A percentile compares a stretch with the other conserved stretches of the same genome.
These are phyloP conservation scores for Holcopasites calliopsidis DNA, from an alignment of 1,140 invertebrate genomes.

Conservation along the genomic window DNA sequence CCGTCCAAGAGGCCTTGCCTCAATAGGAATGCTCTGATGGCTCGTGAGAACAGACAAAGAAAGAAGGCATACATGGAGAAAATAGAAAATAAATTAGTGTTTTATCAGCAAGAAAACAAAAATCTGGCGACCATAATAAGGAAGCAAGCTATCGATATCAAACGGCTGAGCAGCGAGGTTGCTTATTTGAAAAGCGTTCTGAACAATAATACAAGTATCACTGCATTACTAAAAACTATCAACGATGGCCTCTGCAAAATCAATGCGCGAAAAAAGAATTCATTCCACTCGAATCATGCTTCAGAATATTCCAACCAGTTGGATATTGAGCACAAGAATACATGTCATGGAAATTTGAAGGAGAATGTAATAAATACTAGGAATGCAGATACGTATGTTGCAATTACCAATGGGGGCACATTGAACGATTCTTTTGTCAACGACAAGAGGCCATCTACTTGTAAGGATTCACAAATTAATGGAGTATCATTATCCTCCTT, in stretches of 20 bases:
- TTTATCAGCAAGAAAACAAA: slow-evolving; percentile 77
- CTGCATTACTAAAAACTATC: slow-evolving; percentile 76
- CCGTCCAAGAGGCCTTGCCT: slow-evolving; percentile 73
- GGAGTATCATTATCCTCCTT: background rate
- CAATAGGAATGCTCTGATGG: slow-evolving; percentile 81
- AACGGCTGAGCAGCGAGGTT: slow-evolving; percentile 78
- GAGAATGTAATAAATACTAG: background rate
- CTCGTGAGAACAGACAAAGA: slow-evolving; percentile 81
- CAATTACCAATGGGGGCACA: background rate
- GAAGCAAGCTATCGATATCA: slow-evolving; percentile 75
- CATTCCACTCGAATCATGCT: background rate
- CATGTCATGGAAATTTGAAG: background rate
- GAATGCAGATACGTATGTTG: slow-evolving; percentile 9
- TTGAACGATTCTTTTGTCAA: background rate
- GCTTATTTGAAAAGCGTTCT: slow-evolving; percentile 80
- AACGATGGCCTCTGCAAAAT: slow-evolving; percentile 62
- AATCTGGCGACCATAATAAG: slow-evolving; percentile 77
- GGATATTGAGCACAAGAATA: background rate
- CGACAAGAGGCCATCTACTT: background rate
- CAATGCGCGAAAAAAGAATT: slow-evolving; percentile 11
- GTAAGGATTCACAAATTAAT: slow-evolving; percentile 1
- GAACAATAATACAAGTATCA: slow-evolving; percentile 79
- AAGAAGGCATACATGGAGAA: slow-evolving; percentile 82
- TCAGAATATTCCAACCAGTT: background rate
- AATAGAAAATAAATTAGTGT: slow-evolving; percentile 78